Evolutionary conservation across 1,140 invertebrate genomes (phyloP), one percentile per base, ranked within the genome.

Genomic region (Trialeurodes vaporariorum): DNA sequence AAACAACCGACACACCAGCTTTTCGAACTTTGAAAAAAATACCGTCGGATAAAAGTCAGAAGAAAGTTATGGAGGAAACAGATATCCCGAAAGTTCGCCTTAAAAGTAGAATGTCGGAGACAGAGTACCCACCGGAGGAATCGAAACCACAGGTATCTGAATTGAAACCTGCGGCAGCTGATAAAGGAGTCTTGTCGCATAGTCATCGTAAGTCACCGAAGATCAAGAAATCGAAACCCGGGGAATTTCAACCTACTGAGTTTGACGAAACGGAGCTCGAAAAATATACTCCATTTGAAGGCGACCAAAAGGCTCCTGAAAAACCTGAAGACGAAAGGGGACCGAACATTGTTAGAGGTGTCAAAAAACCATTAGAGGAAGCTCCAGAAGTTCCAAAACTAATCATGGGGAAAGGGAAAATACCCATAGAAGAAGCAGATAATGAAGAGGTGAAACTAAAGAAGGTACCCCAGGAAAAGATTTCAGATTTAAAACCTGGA

Each of bases 171-270:
- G 13, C 69, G 11, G 67, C 49, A 72, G 79, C 80, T 22, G 81
- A 88, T 76, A 79, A 81, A 73, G 87, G 87, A 27, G 81, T 85
- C 68, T 70, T 89, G 23, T 88, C 86, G 0, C 79, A 87, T 77
- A 89, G 87, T 77, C 77, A 85, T 0, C 81, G 85, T 76, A 86
- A 89, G 78, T 86, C 86, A 1, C 72, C 82, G 59, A 83, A 85
- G 76, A 70, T 86, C 23, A 68, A 82, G 2, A 87, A 84, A 76
- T 84, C 80, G 64, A 88, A 86, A 75, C 70, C 72, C 1, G 79
- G 78, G 26, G 78, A 76, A 60, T 68, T 69, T 25, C 34, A 58
- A 59, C 65, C 63, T 0, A 40, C 70, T 59, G 65, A 68, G 1
- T 25, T 61, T 0, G 65, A 68, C 72, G 0, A 82, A 67, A 75